Base-by-base conservation (phyloP, 1,140 invertebrate genomes). In the Drosophila insularis region DNA sequence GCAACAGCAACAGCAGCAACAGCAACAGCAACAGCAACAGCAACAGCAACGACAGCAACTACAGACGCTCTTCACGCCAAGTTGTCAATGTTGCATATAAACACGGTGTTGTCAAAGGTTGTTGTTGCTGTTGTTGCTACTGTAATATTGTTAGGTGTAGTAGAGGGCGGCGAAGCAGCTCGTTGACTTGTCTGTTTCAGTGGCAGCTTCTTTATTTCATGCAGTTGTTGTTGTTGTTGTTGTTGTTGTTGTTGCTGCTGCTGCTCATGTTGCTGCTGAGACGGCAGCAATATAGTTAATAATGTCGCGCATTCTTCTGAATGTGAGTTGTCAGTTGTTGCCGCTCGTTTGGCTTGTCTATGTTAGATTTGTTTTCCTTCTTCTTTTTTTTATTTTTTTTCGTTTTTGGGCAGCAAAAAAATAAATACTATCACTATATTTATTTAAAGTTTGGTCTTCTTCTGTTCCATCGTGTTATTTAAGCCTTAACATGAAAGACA, bases 41-140 rank as follows among this genome's bases (percentile, higher is more conserved):
- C n/a, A n/a, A n/a, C n/a, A n/a, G n/a, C n/a, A n/a, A n/a, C n/a
- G n/a, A 21, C 17, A 31, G 60, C 58, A 40, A 63, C 72, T 64
- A 81, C 81, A 21, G 43, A 50, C 43, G 10, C 43, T 50, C 43
- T 50, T 78, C 78, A 86, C 78, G 81, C 74, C 81, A 86, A 78
- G 81, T 78, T 86, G 81, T 86, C 81, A 86, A 86, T 86, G 81
- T 86, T 86, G 81, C 81, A 86, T 68, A 86, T 86, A 86, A 86
- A 81, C 79, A 86, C 56, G 71, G 66, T 63, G 82, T 73, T 87
- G 74, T 81, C 82, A 81, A 56, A 67, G 73, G 82, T 74, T 74
- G 80, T 46, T 62, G 35, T 31, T 66, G 53, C 37, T 68, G 58
- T 6, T 10, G 86, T 78, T 86, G 32, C 32, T 35, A 58, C 32